Percentiles rank a stretch among this genome's conserved stretches.
Conservation (phyloP, 2,888 invertebrate genomes). For the Geotrupes spiniger region DNA sequence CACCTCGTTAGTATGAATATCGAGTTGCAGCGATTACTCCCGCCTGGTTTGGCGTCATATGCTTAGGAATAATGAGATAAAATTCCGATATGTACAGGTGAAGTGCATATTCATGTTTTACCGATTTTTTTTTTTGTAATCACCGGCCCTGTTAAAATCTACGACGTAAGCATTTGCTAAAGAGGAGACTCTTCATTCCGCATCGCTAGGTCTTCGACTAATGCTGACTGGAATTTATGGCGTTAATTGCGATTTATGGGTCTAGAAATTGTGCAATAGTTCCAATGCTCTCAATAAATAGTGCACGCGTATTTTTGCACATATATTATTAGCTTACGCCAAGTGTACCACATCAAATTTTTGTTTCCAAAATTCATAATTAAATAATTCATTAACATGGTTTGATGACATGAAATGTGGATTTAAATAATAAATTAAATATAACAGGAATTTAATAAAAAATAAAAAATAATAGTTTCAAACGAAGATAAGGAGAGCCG, state of each 20-base stretch:
- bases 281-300: too few relatives aligned
- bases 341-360: too few relatives aligned
- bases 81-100: constrained; percentile 26
- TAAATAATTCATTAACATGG: too few relatives aligned
- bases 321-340: too few relatives aligned
- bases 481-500: too few relatives aligned
- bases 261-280: constrained; percentile 25
- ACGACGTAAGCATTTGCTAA: constrained; percentile 18
- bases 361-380: too few relatives aligned
- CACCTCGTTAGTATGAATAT: constrained; percentile 3
- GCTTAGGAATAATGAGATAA: constrained; percentile 22
- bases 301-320: too few relatives aligned
- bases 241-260: constrained; percentile 35
- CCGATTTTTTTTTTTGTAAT: constrained; percentile 31
- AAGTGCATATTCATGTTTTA: constrained; percentile 36
- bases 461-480: too few relatives aligned
- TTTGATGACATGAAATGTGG: too few relatives aligned
- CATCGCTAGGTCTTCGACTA: constrained; percentile 26
- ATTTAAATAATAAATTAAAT: too few relatives aligned
- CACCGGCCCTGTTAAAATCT: constrained; percentile 25
- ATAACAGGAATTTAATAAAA: too few relatives aligned
- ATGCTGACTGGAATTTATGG: constrained; percentile 29
- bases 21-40: constrained; percentile 4
- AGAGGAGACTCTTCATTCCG: constrained; percentile 24
- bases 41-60: constrained; percentile 9